Conservation (phyloP, 2,888 invertebrate genomes). For the Drosophila monieri region DNA sequence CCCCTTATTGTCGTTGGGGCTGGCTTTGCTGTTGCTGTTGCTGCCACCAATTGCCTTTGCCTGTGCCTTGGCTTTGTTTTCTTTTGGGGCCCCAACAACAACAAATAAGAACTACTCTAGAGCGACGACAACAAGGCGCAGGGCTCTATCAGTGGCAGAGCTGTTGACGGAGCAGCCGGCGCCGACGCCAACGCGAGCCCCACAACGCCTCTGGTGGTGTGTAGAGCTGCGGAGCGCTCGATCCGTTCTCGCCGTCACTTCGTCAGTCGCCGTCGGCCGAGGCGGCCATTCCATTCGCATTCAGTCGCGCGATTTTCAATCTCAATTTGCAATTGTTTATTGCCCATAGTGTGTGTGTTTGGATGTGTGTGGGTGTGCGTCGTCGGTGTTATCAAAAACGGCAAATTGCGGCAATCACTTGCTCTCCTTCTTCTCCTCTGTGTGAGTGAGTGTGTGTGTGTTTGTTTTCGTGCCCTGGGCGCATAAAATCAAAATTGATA, state of each 20-base stretch:
- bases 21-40: slow-evolving; percentile 11
- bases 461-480: slow-evolving; percentile 12
- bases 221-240: slow-evolving; percentile 31
- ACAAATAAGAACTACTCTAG: slow-evolving; percentile 2
- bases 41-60: slow-evolving; percentile 18
- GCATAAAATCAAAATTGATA: slow-evolving; percentile 65
- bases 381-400: slow-evolving; percentile 65
- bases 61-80: slow-evolving; percentile 43
- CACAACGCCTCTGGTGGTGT: neutral
- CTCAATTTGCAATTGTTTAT: slow-evolving; percentile 42
- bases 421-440: slow-evolving; percentile 32
- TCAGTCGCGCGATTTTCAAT: slow-evolving; percentile 63
- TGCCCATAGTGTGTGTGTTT: slow-evolving; percentile 12
- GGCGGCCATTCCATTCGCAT: slow-evolving; percentile 64
- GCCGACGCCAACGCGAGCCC: slow-evolving; percentile 5
- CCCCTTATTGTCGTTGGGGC: slow-evolving; percentile 25
- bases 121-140: slow-evolving; percentile 10
- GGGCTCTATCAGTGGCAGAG: slow-evolving; percentile 65
- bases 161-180: slow-evolving; percentile 51
- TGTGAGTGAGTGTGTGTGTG: slow-evolving; percentile 32
- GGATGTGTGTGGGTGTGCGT: slow-evolving; percentile 9
- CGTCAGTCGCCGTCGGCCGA: slow-evolving; percentile 56
- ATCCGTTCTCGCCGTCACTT: slow-evolving; percentile 51
- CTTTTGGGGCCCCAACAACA: slow-evolving; percentile 42
- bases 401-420: slow-evolving; percentile 61